Base-by-base conservation (phyloP, 2,797 vertebrate species). In the Poecilia velifera region DNA sequence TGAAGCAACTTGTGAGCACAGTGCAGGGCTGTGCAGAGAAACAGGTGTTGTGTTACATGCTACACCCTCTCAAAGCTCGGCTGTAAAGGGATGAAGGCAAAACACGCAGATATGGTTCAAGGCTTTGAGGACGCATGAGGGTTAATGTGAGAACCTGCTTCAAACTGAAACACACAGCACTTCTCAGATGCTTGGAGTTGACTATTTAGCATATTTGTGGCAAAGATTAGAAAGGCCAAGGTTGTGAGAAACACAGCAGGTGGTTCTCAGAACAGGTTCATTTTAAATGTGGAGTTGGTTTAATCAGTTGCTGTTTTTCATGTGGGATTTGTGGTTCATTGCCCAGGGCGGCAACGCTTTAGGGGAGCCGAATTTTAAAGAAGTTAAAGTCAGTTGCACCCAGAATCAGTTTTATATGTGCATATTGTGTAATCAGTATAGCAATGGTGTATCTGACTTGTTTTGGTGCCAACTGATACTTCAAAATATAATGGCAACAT, bases 21-120 rank as follows among this genome's bases (percentile, higher is more conserved):
- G 47, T 51, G 74, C 16, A 1, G 12, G 28, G 31, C 20, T 51
- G 20, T 22, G 31, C 18, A 36, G 36, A 74, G 75, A 59, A 43
- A 25, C 86, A 87, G 82, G 87, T 92, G 82, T 83, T 83, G 28
- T 59, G 80, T 83, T 86, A 78, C 82, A 88, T 79, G 82, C 68
- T 71, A 41, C 73, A 74, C 81, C 85, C 79, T 74, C 43, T 74
- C 43, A 25, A 22, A n/a, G 81, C 76, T 47, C 16, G 0, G 51
- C 53, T 77, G 73, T 31, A 28, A 73, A 71, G 14, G 41, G 76
- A 92, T 93, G 80, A 78, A 85, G 93, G 92, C 93, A 95, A 92
- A 94, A 94, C 89, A 93, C n/a, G 18, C 59, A 64, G 72, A 85
- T 89, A 47, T 76, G 88, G 92, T 90, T 89, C 82, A 90, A 85